Evolutionary conservation across 1,140 invertebrate genomes (phyloP), one percentile per base, ranked within the genome.

Genomic region (Oryctes rhinoceros): DNA sequence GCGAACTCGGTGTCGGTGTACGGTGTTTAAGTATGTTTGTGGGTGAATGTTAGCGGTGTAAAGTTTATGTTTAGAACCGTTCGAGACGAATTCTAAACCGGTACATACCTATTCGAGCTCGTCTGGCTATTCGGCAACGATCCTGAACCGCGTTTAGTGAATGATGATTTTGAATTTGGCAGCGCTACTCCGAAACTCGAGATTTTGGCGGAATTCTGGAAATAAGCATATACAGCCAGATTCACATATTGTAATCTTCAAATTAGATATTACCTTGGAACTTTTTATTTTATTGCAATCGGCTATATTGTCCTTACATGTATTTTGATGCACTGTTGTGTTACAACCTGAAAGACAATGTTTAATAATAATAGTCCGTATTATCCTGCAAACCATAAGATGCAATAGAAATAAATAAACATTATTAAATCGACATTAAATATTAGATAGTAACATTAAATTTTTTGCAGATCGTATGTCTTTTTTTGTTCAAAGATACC

Each of bases 251-350:
- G 20, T 65, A 65, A 47, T 5, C 59, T 18, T 39, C n/a, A n/a
- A n/a, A n/a, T 24, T 74, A 15, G 62, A 15, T 48, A 10, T 44
- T 65, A 93, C 92, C 91, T 93, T 94, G 49, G 89, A 89, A 78
- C 89, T 88, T 88, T 93, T 93, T 77, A 91, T 90, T 85, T 94
- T 94, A 79, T 91, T 92, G 87, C 95, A 97, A 81, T 95, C 93
- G 47, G 90, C 87, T 81, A 96, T 92, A 88, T 96, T 94, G 86
- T 97, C 95, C 87, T 96, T 96, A 88, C 96, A 97, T 4, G 92
- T 91, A 85, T 92, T 93, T 85, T 96, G 95, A 88, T 97, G 96
- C 62, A 96, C 94, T 79, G 93, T 95, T 80, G 94, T 91, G 81
- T 93, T 92, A 88, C 95, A 97, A 89, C 91, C 95, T 96, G 89